These are phyloP conservation scores for Meloidogyne hapla DNA, from an alignment of 1,140 invertebrate genomes.

Conservation along the genomic window DNA sequence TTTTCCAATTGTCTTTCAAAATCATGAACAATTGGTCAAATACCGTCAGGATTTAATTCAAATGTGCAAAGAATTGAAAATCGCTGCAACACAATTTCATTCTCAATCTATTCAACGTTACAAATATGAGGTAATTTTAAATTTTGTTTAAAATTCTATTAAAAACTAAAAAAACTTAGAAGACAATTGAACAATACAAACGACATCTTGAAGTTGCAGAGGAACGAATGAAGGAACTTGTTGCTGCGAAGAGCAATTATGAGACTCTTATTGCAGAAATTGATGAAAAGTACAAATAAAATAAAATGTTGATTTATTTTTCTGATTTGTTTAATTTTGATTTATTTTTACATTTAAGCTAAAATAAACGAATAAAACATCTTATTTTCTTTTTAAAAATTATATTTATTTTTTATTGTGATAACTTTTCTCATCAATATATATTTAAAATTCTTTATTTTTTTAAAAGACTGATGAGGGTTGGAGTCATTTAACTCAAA, in stretches of 20 bases:
- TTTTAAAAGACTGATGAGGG: too few relatives aligned
- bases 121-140: background rate
- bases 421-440: too few relatives aligned
- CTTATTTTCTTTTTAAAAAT: too few relatives aligned
- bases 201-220: background rate
- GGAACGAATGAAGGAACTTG: background rate
- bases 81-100: background rate
- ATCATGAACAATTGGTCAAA: background rate
- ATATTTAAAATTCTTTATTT: too few relatives aligned
- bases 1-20: background rate
- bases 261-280: background rate
- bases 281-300: background rate
- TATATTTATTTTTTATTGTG: too few relatives aligned
- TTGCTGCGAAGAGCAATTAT: background rate
- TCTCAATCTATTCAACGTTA: background rate
- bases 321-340: too few relatives aligned
- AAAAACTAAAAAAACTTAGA: background rate
- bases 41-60: background rate
- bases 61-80: background rate
- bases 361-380: too few relatives aligned
- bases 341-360: too few relatives aligned
- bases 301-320: too few relatives aligned
- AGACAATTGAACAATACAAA: background rate
- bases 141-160: background rate
- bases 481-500: too few relatives aligned